Conservation (phyloP, 1,140 invertebrate genomes). For the Elymnias hypermnestra region DNA sequence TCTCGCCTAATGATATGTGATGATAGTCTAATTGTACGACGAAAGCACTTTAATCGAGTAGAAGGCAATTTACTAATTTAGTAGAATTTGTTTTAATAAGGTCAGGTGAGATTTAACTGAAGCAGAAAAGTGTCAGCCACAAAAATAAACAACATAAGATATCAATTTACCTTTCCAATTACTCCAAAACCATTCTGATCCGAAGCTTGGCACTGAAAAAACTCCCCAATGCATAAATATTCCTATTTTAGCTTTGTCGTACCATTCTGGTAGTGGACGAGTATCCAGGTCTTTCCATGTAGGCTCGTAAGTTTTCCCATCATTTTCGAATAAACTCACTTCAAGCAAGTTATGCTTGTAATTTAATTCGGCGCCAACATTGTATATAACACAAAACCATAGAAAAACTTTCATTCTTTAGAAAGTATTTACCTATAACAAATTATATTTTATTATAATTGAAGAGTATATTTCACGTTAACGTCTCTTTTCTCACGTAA, state of each 20-base stretch:
- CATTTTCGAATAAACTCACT: conserved; percentile 6
- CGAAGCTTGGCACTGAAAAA: conserved; percentile 90
- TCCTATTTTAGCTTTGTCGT: conserved; percentile 92
- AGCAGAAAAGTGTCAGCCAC: no score
- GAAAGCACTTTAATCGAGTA: no score
- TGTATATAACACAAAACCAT: conserved; percentile 1
- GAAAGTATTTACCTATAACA: not conserved
- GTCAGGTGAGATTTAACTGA: not conserved
- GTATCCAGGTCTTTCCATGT: conserved; percentile 91
- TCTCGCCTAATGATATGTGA: no score
- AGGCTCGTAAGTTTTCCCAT: conserved; percentile 58
- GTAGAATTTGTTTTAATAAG: not conserved
- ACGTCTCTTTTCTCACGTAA: no score
- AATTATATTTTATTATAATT: no score
- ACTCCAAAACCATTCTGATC: conserved; percentile 93
- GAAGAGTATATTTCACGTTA: no score
- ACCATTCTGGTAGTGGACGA: conserved; percentile 91
- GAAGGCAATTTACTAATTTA: not conserved
- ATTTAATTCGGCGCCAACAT: conserved; percentile 10
- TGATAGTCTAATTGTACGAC: no score
- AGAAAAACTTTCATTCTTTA: conserved; percentile 10
- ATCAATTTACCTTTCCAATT: conserved; percentile 81
- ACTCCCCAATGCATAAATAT: conserved; percentile 97
- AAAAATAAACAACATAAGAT: not conserved
- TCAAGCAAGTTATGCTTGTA: not conserved